A percentile compares a stretch with the other conserved stretches of the same genome.
Evolutionary conservation across 2,888 invertebrate species (phyloP).

Genomic region (Encarsia formosa): DNA sequence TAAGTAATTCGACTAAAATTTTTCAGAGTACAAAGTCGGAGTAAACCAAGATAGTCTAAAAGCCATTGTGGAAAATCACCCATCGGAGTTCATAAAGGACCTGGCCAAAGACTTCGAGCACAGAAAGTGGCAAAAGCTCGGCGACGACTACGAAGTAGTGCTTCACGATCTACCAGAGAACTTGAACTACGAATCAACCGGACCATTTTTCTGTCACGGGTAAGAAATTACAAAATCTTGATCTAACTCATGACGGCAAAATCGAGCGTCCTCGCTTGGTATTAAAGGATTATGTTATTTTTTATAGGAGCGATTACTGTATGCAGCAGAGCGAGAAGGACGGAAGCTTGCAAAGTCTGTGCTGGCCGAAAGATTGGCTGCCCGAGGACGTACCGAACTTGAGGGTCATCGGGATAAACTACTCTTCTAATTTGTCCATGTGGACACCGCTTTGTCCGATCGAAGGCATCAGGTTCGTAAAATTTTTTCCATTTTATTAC

Average conservation of each 20-base stretch:
- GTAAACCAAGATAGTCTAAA: constrained; percentile 12
- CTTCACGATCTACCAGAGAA: constrained; percentile 63
- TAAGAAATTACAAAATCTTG: constrained; percentile 31
- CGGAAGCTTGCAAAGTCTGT: constrained; percentile 59
- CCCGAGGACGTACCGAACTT: constrained; percentile 72
- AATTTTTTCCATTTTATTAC: no score
- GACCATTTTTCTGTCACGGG: constrained; percentile 55
- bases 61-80: constrained; percentile 36
- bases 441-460: constrained; percentile 73
- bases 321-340: constrained; percentile 36
- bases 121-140: constrained; percentile 56
- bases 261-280: no score
- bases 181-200: constrained; percentile 49
- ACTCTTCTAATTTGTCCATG: constrained; percentile 77
- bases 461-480: constrained; percentile 51
- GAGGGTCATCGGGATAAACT: constrained; percentile 81
- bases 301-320: constrained; percentile 36
- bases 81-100: constrained; percentile 53
- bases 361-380: constrained; percentile 96
- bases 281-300: neutral
- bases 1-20: no score
- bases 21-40: constrained; percentile 13
- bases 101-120: constrained; percentile 55
- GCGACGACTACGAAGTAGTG: constrained; percentile 62
- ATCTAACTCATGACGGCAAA: neutral